Evolutionary conservation across 2,888 invertebrate species (phyloP).

Genomic region (Melangyna quadrimaculata): DNA sequence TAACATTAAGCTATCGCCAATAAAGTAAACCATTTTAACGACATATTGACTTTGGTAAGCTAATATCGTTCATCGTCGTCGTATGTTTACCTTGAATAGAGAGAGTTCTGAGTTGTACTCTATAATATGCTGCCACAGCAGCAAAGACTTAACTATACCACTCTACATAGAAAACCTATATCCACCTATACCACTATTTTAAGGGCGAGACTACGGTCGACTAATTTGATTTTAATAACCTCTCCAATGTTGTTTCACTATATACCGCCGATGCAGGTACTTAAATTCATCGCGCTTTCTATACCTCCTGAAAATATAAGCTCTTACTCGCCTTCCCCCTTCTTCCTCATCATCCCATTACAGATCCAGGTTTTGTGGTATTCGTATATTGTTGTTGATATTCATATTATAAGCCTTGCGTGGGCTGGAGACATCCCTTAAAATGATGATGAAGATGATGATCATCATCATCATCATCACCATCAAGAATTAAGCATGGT

Average conservation of each 20-base stretch:
- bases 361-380: slow-evolving; percentile 16
- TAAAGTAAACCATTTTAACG: slow-evolving; percentile 67
- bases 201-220: slow-evolving; percentile 56
- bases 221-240: slow-evolving; percentile 71
- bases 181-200: slow-evolving; percentile 34
- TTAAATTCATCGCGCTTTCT: slow-evolving; percentile 36
- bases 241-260: slow-evolving; percentile 44
- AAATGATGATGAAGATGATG: slow-evolving; percentile 45
- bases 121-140: slow-evolving; percentile 14
- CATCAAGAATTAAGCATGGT: slow-evolving; percentile 8
- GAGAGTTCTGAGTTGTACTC: slow-evolving; percentile 5
- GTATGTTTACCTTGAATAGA: slow-evolving; percentile 53
- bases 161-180: not conserved
- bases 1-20: slow-evolving; percentile 15
- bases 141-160: not conserved
- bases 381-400: slow-evolving; percentile 9
- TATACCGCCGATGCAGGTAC: slow-evolving; percentile 53
- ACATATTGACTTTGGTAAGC: slow-evolving; percentile 70
- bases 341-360: not conserved
- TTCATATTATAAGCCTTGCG: slow-evolving; percentile 20
- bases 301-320: not conserved
- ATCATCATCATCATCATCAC: not conserved
- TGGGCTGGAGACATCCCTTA: slow-evolving; percentile 40
- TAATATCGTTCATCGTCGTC: slow-evolving; percentile 59
- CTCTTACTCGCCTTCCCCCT: not conserved